These are phyloP conservation scores for Nomada fabriciana DNA, from an alignment of 2,888 invertebrate species.

Conservation along the genomic window DNA sequence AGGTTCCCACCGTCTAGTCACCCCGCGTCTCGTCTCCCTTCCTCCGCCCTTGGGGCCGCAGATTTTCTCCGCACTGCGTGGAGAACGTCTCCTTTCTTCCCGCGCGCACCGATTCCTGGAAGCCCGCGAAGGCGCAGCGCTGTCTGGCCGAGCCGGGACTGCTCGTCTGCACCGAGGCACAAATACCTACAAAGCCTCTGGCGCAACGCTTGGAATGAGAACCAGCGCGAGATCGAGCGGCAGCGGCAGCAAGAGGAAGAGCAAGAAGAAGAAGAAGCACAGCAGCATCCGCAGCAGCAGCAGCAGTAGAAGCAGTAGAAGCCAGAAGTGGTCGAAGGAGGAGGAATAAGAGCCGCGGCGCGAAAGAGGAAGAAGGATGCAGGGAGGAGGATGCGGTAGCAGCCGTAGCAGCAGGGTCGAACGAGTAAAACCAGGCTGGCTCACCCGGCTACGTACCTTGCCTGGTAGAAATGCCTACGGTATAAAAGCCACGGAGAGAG, in stretches of 20 bases:
- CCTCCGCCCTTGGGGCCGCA: slow-evolving; percentile 48
- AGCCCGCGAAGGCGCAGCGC: slow-evolving; percentile 80
- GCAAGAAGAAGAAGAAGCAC: slow-evolving; percentile 24
- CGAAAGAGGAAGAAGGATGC: slow-evolving; percentile 39
- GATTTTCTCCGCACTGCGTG: slow-evolving; percentile 34
- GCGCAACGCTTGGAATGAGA: slow-evolving; percentile 59
- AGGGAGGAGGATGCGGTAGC: slow-evolving; percentile 66
- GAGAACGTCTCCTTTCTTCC: slow-evolving; percentile 64
- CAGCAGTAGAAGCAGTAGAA: slow-evolving; percentile 23
- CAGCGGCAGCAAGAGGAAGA: slow-evolving; percentile 8
- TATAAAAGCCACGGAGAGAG: slow-evolving; percentile 75
- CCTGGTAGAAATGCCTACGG: slow-evolving; percentile 67
- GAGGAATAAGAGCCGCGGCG: slow-evolving; percentile 46
- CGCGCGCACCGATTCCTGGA: slow-evolving; percentile 76
- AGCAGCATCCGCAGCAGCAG: neutral
- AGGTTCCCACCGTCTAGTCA: slow-evolving; percentile 83
- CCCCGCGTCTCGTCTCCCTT: slow-evolving; percentile 68
- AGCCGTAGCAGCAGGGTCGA: slow-evolving; percentile 66
- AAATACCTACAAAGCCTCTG: slow-evolving; percentile 68
- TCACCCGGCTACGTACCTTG: slow-evolving; percentile 69
- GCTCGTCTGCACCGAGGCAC: slow-evolving; percentile 72
- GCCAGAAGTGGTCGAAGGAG: slow-evolving; percentile 22
- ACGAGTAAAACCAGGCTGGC: slow-evolving; percentile 80
- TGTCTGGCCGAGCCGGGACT: slow-evolving; percentile 78
- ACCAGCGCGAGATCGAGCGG: slow-evolving; percentile 54